Evolutionary conservation across 1,140 invertebrate genomes (phyloP).

Genomic region (Coelopa frigida): DNA sequence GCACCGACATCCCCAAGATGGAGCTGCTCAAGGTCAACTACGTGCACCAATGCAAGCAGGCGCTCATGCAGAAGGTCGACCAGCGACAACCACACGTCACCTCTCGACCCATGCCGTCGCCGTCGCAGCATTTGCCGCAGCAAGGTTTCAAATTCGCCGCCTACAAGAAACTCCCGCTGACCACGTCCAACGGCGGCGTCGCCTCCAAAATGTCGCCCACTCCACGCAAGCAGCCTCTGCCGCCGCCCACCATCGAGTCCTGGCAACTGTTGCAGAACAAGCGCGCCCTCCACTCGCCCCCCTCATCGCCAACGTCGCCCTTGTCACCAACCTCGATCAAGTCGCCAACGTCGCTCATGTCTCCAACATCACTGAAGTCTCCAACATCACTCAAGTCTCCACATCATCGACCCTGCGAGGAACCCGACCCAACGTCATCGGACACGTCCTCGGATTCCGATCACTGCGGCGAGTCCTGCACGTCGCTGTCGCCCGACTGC

Average conservation of each 20-base stretch:
- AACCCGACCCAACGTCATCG: constrained; percentile 2
- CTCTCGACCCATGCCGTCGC: constrained; percentile 6
- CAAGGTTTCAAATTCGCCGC: too few species aligned
- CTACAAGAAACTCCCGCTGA: too few species aligned
- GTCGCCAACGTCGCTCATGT: too few species aligned
- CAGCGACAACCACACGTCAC: constrained; percentile 5
- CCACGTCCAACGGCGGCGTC: too few species aligned
- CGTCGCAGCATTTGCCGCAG: too few species aligned
- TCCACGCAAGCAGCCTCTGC: too few species aligned
- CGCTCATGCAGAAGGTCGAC: constrained; percentile 23
- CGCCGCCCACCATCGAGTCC: constrained; percentile 27
- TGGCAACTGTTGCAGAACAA: constrained; percentile 26
- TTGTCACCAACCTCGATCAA: too few species aligned
- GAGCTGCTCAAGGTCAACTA: constrained; percentile 38
- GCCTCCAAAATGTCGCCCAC: too few species aligned
- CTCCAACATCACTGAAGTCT: too few species aligned
- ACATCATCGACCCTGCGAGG: too few species aligned
- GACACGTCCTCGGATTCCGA: constrained; percentile 15
- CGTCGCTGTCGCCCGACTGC: constrained; percentile 17
- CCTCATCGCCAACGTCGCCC: constrained; percentile 1
- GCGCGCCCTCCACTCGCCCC: constrained; percentile 7
- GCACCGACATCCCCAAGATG: constrained; percentile 34
- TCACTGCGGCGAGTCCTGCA: constrained; percentile 18
- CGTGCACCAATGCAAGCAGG: constrained; percentile 37
- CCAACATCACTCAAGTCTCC: too few species aligned